Base-by-base conservation (phyloP, 2,888 invertebrate genomes). In the Calameuta idolon region DNA sequence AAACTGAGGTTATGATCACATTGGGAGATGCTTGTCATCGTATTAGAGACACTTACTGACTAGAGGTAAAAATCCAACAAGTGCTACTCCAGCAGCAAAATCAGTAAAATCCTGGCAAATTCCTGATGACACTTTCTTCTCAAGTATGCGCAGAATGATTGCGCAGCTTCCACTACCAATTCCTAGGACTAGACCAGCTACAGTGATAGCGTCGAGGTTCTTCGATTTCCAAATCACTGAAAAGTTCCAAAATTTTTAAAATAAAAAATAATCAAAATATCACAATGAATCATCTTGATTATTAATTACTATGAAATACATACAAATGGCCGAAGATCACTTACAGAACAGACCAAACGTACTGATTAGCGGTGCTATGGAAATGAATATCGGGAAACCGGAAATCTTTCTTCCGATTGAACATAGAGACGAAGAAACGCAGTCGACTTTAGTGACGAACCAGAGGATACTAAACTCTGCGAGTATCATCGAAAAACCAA, bases 261-360 rank as follows among this genome's bases (percentile, higher is more conserved):
- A 5, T 31, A 31, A 71, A 15, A 15, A 33, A 30, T 71, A 15
- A 3, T 33, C 4, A 4, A 15, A 23, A 71, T 71, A 33, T 33
- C 1, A 31, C 1, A 33, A 71, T 31, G 69, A 69, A 31, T n/a
- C 9, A 15, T 40, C 15, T n/a, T 55, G 69, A 11, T 69, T n/a
- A 12, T 40, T 68, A 33, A 40, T 15, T 23, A n/a, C 12, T 30
- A 73, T 34, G 15, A 34, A 33, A 73, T 33, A 30, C 15, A 73
- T 55, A 37, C 30, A 69, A 37, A 23, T 31, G 35, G 35, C 69
- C 11, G 5, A 69, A 33, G 15, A 34, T 12, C 31, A 77, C 77
- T 76, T 30, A 78, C 78, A 71, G 35, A 73, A 78, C n/a, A 78
- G 78, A 68, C 69, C 78, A 31, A 76, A 68, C 35, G 23, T 23